Base-by-base conservation (phyloP, 2,113 vertebrate genomes). In the Lepus europaeus region DNA sequence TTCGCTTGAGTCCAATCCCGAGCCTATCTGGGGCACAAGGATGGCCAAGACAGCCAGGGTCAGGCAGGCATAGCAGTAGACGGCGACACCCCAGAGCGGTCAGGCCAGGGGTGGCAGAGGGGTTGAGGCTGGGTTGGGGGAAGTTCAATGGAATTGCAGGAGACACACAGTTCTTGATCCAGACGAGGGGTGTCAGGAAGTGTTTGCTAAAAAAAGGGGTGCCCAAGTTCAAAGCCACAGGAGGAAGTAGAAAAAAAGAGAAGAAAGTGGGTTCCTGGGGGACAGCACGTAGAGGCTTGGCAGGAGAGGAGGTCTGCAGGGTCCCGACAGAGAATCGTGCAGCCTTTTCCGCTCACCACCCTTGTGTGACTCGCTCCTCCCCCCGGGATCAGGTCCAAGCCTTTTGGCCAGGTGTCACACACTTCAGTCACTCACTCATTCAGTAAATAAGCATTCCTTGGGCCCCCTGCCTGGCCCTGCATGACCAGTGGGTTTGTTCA, bases 351-450 rank as follows among this genome's bases (percentile, higher is more conserved):
- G 13, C 61, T 56, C 51, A 3, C 13, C 36, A 53, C 27, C 51
- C 69, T 78, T 73, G 23, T 1, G 3, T 16, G 87, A 68, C 20
- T 51, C 25, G 33, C 36, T 0, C 0, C 4, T 56, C 39, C 11
- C 39, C 33, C 64, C 59, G 70, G 33, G 53, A 49, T 56, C 23
- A 83, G 72, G 51, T 64, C 36, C 45, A 49, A 11, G 33, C 59
- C 76, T 59, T 36, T 23, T 66, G 16, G 33, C 66, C 76, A 20
- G 53, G 1, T 31, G 33, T 56, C 19, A 27, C 27, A 27, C 66
- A 61, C n/a, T 49, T 70, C 33, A 23, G 45, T 45, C 56, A 49
- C n/a, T 91, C 29, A 59, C 29, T 64, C 51, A 39, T 13, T 64
- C 33, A 39, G 14, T 59, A 59, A 59, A 19, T 51, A 51, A 70